A percentile compares a stretch with the other conserved stretches of the same genome.
phyloP scores from a whole-genome alignment of 2,888 invertebrate genomes.

The Temnothorax rugatulus region DNA sequence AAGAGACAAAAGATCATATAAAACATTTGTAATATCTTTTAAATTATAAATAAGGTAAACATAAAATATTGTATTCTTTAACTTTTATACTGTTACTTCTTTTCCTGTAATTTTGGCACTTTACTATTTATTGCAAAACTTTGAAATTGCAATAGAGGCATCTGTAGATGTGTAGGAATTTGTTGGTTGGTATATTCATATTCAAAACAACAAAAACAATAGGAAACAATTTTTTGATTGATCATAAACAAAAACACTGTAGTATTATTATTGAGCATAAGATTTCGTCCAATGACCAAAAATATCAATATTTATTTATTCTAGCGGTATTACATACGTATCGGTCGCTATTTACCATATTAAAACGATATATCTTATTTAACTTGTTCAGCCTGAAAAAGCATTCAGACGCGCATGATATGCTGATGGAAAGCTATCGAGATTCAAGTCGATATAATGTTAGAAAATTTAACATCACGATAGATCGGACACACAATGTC shows the following conservation, averaged over 20 bases:
- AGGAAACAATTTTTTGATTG: no score
- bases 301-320: not conserved
- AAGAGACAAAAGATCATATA: no score
- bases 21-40: no score
- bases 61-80: not conserved
- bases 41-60: no score
- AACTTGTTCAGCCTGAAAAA: not conserved
- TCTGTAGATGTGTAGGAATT: no score
- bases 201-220: no score
- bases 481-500: not conserved
- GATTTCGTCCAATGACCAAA: not conserved
- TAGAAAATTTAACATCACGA: constrained; percentile 14
- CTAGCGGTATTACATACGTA: not conserved
- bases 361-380: not conserved
- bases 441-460: not conserved
- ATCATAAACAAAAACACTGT: no score
- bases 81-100: no score
- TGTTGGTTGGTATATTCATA: no score
- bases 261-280: not conserved
- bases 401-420: not conserved
- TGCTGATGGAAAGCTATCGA: not conserved
- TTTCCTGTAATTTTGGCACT: no score
- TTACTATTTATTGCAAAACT: no score
- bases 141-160: no score
- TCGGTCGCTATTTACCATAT: not conserved